Conservation (phyloP, 2,888 invertebrate species). For the Heteromyza rotundicornis region DNA sequence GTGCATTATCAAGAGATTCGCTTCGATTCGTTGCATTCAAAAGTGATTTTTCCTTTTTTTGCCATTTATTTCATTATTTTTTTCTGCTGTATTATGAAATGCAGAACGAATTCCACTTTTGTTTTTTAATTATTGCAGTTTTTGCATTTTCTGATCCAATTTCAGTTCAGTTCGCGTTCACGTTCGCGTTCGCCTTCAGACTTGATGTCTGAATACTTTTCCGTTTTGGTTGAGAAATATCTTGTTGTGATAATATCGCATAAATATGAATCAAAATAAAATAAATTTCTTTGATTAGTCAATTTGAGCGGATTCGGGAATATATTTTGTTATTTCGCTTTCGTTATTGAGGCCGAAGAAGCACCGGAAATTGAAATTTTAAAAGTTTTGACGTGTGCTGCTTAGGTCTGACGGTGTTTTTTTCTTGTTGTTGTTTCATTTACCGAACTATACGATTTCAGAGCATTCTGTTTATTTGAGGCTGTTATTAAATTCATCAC, state of each 20-base stretch:
- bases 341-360: conserved; percentile 4
- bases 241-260: conserved; percentile 50
- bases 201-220: conserved; percentile 36
- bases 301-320: conserved; percentile 3
- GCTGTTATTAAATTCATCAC: too few relatives aligned
- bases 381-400: conserved; percentile 45
- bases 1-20: neutral
- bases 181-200: conserved; percentile 16
- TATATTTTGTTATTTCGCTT: conserved; percentile 2
- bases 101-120: conserved; percentile 9
- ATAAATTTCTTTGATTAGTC: conserved; percentile 43
- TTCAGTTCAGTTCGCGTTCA: neutral
- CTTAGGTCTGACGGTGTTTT: too few relatives aligned
- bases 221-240: conserved; percentile 1
- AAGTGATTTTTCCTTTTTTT: neutral
- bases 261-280: conserved; percentile 49
- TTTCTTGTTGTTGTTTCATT: too few relatives aligned
- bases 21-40: neutral
- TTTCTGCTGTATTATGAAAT: neutral
- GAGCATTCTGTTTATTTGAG: too few relatives aligned
- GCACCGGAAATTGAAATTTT: conserved; percentile 52
- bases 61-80: conserved; percentile 1
- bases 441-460: too few relatives aligned
- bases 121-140: conserved; percentile 3
- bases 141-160: neutral